A percentile compares a stretch with the other conserved stretches of the same genome.
These are phyloP conservation scores for Zapus hudsonius DNA, from an alignment of 2,113 vertebrate genomes.

Conservation along the genomic window DNA sequence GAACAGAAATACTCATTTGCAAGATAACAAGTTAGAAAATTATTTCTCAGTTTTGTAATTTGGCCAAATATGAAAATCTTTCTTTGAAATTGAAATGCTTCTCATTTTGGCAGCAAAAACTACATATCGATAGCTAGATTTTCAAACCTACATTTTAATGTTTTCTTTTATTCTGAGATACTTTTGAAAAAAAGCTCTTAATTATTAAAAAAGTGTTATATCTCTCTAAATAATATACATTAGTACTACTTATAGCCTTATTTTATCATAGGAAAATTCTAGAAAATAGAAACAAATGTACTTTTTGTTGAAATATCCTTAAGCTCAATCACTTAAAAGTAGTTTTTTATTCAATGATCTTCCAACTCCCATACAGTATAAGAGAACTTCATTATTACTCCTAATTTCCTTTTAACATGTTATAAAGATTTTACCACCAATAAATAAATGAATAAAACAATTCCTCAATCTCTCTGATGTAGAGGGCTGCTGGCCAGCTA, in stretches of 20 bases:
- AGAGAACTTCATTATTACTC: background rate
- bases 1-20: slow-evolving; percentile 56
- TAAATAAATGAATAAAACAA: too few relatives aligned
- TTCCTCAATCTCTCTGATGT: background rate
- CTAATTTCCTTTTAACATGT: background rate
- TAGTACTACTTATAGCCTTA: background rate
- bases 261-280: background rate
- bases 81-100: slow-evolving; percentile 11
- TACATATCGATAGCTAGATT: background rate
- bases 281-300: background rate
- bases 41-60: background rate
- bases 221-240: background rate
- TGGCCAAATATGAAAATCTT: background rate
- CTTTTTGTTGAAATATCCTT: slow-evolving; percentile 27
- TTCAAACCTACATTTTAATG: background rate
- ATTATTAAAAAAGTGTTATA: background rate
- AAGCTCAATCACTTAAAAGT: background rate
- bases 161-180: slow-evolving; percentile 18
- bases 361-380: background rate
- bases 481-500: background rate
- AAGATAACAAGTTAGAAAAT: slow-evolving; percentile 22
- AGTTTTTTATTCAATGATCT: background rate
- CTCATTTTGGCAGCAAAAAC: background rate
- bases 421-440: background rate
- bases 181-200: slow-evolving; percentile 39